phyloP scores from a whole-genome alignment of 2,888 invertebrate species.

The Criorhina ranunculi region DNA sequence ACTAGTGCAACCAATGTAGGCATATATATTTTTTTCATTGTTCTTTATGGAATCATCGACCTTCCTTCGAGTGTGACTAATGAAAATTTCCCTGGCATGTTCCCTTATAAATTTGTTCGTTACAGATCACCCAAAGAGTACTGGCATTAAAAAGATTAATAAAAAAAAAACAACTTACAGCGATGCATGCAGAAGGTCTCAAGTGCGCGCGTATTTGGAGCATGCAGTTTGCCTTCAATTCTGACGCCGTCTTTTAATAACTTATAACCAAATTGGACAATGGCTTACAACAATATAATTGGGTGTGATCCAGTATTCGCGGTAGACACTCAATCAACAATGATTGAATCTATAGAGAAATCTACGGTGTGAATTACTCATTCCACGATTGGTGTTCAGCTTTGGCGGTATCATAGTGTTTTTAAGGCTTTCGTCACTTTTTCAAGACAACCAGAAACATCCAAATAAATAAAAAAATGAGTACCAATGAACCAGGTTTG shows the following conservation, averaged over 20 bases:
- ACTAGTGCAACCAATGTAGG: too few relatives aligned
- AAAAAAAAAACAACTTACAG: constrained; percentile 10
- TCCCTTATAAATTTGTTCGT: neutral
- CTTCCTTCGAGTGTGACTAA: constrained; percentile 38
- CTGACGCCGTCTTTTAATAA: constrained; percentile 28
- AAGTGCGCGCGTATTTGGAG: constrained; percentile 52
- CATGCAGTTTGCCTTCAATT: constrained; percentile 64
- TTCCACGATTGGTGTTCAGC: neutral
- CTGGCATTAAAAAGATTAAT: neutral
- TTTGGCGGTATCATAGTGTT: constrained; percentile 21
- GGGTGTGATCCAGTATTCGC: constrained; percentile 35
- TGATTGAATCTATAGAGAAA: constrained; percentile 15
- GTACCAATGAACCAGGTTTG: constrained; percentile 30
- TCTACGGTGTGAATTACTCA: constrained; percentile 9
- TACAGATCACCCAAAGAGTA: neutral
- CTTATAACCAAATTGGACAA: constrained; percentile 24
- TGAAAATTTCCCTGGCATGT: constrained; percentile 8
- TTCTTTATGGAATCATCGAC: constrained; percentile 15
- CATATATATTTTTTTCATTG: neutral
- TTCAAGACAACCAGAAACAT: neutral
- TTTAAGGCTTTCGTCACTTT: constrained; percentile 22
- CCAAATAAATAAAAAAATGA: constrained; percentile 32
- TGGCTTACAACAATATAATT: constrained; percentile 44
- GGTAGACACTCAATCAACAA: constrained; percentile 25
- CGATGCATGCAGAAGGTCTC: constrained; percentile 25